Base-by-base conservation (phyloP, 2,888 invertebrate genomes). In the Petrolisthes cinctipes region DNA sequence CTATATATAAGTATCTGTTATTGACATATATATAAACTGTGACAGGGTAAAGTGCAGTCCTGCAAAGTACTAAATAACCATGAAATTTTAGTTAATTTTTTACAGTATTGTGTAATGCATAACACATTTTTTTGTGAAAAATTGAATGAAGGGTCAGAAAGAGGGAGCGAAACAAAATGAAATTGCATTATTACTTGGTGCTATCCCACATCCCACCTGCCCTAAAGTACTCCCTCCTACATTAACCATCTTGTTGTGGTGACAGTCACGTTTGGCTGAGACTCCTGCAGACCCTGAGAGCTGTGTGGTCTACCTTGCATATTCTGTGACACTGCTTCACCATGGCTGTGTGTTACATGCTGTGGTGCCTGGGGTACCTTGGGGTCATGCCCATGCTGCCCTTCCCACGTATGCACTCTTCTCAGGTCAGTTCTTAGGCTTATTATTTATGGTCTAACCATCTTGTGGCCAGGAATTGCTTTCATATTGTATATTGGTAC, bases 341-440 rank as follows among this genome's bases (percentile, higher is more conserved):
- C 97, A 97, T 92, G 96, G 97, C 23, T 96, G 96, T 91, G 96
- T 97, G 61, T 95, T 97, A 37, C 97, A 97, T 92, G 96, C 96
- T 91, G 96, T 96, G 17, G 95, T 97, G 91, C 96, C 97, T 0
- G 96, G 96, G 86, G 95, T 97, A 91, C 95, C 96, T 0, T 97
- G 96, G 96, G 94, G 95, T 0, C 94, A 95, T 91, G 97, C 97
- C 4, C 96, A 96, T 92, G 94, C 95, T 0, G 94, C 97, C 91
- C 94, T 96, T 78, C 97, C 97, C 0, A 95, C 96, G 0, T 97
- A 97, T 92, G 95, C 95, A 4, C 93, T 97, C 85, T 95, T 96
- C 91, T 95, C 94, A 89, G 94, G 94, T 94, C 91, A 37, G 37
- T 37, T 37, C 37, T 37, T 37, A 37, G 37, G 37, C 37, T 37